These are phyloP conservation scores for Drosophila crucigera DNA, from an alignment of 2,888 invertebrate genomes.

Conservation along the genomic window DNA sequence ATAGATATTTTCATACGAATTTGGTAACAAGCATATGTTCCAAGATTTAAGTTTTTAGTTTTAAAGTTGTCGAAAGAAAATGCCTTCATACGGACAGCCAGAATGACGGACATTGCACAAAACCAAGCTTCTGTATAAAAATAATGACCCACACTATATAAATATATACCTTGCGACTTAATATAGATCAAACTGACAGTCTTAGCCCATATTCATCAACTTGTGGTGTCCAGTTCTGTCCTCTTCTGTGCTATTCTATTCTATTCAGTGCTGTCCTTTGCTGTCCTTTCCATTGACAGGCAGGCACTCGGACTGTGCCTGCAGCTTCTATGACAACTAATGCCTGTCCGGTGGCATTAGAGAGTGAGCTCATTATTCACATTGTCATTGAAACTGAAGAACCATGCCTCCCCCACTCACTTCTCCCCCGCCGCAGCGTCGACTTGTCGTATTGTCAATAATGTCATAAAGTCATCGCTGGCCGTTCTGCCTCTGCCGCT, in stretches of 20 bases:
- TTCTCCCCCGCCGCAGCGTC: neutral
- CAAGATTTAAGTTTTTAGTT: neutral
- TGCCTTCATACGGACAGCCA: no score
- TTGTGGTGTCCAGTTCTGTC: neutral
- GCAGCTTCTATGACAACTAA: conserved; percentile 30
- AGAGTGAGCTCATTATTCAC: conserved; percentile 45
- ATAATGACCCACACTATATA: neutral
- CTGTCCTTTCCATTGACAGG: neutral
- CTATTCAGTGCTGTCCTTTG: conserved; percentile 13
- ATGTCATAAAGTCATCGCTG: conserved; percentile 27
- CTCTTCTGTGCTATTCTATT: neutral
- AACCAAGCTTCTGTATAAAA: neutral
- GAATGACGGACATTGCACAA: no score
- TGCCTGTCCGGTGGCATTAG: conserved; percentile 7
- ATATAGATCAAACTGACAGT: conserved; percentile 10
- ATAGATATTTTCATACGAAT: neutral
- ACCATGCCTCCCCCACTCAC: neutral
- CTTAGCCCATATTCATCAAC: conserved; percentile 6
- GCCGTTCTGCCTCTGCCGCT: conserved; percentile 1
- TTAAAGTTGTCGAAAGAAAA: neutral
- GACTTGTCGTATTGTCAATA: conserved; percentile 27
- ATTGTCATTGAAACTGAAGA: conserved; percentile 12
- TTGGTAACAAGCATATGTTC: neutral
- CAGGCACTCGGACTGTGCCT: neutral
- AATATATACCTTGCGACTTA: neutral